Evolutionary conservation across 2,113 vertebrate genomes (phyloP), one percentile per base, ranked within the genome.

Genomic region (Chrysemys picta): DNA sequence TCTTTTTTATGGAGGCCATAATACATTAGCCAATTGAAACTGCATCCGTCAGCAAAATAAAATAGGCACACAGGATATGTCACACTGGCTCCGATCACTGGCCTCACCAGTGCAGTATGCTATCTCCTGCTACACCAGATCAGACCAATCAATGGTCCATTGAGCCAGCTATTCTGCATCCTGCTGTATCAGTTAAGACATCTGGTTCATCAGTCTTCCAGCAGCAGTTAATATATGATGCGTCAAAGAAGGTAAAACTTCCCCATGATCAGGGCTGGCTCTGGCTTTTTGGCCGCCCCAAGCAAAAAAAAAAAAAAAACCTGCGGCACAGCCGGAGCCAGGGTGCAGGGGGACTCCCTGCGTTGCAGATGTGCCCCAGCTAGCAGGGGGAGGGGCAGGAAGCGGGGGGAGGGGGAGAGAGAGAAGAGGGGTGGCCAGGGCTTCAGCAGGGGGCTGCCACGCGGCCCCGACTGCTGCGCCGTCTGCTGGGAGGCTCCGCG

Each of bases 1-100:
- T 42, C 42, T 42, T 93, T 87, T 92, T 65, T 62, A 24, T 6
- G 6, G 25, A 2, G 88, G 35, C 25, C 24, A 14, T 76, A 50
- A 53, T 3, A 56, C 25, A 62, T 10, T n/a, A 29, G 80, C 85
- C 25, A 95, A 78, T 29, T 86, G 53, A 53, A 84, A 21, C 22
- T 65, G 59, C 56, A 45, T 27, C 53, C 19, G 88, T 72, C 56
- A 85, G 87, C 75, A 14, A 16, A 78, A 78, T 54, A 89, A 45
- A 76, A 29, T 38, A 38, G 13, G 6, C 2, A 57, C 0, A 0
- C 8, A 85, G 42, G 72, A 50, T 80, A 50, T 45, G 80, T 62
- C 12, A 47, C 27, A 31, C 31, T 27, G 45, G 45, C 83, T 88
- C 57, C 80, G 91, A 82, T 89, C 53, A 53, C 31, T 89, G 56